Evolutionary conservation across 1,140 invertebrate genomes (phyloP).

Genomic region (Phthorimaea operculella): DNA sequence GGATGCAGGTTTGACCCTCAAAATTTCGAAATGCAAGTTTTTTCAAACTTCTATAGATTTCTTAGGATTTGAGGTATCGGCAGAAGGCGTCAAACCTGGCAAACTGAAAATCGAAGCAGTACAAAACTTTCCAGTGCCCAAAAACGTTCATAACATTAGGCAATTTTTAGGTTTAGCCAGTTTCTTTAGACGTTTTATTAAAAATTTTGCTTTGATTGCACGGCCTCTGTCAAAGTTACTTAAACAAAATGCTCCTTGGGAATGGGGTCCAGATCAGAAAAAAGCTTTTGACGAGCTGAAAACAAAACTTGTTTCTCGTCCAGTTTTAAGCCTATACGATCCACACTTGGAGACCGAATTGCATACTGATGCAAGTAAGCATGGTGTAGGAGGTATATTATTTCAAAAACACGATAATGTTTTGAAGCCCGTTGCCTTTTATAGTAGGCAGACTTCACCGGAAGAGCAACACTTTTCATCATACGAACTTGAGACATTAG

Average conservation of each 20-base stretch:
- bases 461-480: background rate
- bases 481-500: background rate
- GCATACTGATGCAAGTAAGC: background rate
- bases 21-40: background rate
- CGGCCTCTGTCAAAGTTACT: background rate
- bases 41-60: background rate
- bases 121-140: background rate
- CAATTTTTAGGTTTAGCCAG: background rate
- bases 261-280: background rate
- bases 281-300: background rate
- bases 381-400: background rate
- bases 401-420: background rate
- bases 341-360: background rate
- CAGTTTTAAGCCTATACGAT: background rate
- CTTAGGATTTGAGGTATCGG: background rate
- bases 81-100: background rate
- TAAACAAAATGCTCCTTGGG: background rate
- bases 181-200: background rate
- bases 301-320: background rate
- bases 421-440: background rate
- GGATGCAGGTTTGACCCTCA: background rate
- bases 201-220: background rate
- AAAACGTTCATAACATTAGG: background rate
- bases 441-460: background rate
- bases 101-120: background rate